A percentile compares a stretch with the other conserved stretches of the same genome.
These are phyloP conservation scores for Drosophila mayri DNA, from an alignment of 1,140 invertebrate genomes.

Conservation along the genomic window DNA sequence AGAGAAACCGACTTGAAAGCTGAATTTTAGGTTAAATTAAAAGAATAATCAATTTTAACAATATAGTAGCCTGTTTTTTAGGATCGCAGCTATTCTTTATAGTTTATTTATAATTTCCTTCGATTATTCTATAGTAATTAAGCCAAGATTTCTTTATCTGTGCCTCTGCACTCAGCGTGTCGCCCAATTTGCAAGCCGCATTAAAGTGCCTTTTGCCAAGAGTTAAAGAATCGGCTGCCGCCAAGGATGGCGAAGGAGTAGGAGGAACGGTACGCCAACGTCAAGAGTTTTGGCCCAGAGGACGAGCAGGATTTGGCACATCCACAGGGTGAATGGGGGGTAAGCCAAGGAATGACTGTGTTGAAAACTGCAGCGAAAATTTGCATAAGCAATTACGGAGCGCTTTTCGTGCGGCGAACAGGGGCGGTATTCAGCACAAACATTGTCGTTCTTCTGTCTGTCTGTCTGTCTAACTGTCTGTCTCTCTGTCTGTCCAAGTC, in stretches of 20 bases:
- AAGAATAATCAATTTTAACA: too few relatives aligned
- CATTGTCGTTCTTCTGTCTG: conserved; percentile 11
- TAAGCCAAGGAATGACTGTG: conserved; percentile 1
- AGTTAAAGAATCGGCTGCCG: conserved; percentile 22
- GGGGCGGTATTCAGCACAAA: conserved; percentile 7
- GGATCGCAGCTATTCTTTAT: too few relatives aligned
- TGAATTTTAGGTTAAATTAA: background rate
- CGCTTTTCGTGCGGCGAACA: conserved; percentile 32
- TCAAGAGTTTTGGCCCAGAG: conserved; percentile 22
- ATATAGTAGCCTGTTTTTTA: background rate
- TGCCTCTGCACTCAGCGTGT: conserved; percentile 13
- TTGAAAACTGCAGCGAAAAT: conserved; percentile 62
- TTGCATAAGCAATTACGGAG: conserved; percentile 75
- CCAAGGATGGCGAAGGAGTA: background rate
- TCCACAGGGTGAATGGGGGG: background rate
- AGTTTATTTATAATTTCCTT: background rate
- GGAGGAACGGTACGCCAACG: conserved; percentile 14
- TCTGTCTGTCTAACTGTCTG: conserved; percentile 7
- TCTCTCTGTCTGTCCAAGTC: conserved; percentile 3
- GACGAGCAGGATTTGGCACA: conserved; percentile 19
- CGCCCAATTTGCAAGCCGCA: conserved; percentile 1
- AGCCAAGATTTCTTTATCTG: conserved; percentile 7
- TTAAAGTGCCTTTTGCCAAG: conserved; percentile 9
- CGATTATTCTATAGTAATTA: background rate
- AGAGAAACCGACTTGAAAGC: background rate